Base-by-base conservation (phyloP, 2,797 vertebrate species). In the Loris lydekkerianus region DNA sequence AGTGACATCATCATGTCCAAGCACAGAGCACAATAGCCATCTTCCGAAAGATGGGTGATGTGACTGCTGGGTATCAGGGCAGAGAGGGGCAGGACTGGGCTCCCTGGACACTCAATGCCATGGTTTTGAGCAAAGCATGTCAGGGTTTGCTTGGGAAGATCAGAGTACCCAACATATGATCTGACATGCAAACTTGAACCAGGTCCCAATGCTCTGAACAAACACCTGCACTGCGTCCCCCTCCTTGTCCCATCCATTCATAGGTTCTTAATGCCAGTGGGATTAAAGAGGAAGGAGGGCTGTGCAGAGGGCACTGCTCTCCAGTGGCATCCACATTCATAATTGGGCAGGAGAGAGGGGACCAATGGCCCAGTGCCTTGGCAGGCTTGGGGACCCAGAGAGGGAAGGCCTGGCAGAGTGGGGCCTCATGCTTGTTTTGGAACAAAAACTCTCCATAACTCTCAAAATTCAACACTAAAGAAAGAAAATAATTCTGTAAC, bases 391-490 rank as follows among this genome's bases (percentile, higher is more conserved):
- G n/a, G 23, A 75, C 70, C 61, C 40, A 78, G 10, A 92, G 27
- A 10, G 69, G 81, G 53, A 49, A 34, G 82, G 56, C 27, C 56
- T 85, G 61, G 18, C 25, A 10, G 23, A 53, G 2, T 18, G 23
- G 43, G 25, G 15, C 65, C 13, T 86, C n/a, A 34, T 6, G 4
- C 21, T 81, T 72, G 4, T 65, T 91, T n/a, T 31, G 13, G 31
- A 61, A 27, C 63, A 40, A 40, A 40, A 40, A 40, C 40, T 40
- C 40, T 40, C 40, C 40, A 46, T 46, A 46, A 53, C 49, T 15
- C 49, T 53, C 49, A 78, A 69, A 70, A 67, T 65, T 94, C 72
- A 91, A 83, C 53, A 65, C 53, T 88, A 76, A 77, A 77, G 81
- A 90, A 77, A 53, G 49, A 53, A 53, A 53, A 53, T 15, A 15